Conservation (phyloP, 1,140 invertebrate species). For the Drosophila rhopaloa region DNA sequence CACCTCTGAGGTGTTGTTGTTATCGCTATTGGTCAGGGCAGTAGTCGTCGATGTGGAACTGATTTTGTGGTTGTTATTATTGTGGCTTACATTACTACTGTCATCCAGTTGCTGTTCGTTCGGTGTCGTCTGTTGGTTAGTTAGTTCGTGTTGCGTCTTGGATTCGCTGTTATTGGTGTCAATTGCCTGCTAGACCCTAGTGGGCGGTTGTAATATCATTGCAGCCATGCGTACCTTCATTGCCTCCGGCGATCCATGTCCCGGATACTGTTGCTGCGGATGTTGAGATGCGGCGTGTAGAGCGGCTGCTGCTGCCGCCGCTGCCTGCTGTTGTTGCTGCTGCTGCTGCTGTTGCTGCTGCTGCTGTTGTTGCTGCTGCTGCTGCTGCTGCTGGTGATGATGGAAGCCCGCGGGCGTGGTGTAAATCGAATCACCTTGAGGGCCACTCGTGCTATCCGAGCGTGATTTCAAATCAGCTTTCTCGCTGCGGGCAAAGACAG, state of each 20-base stretch:
- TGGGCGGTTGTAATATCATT: conserved; percentile 91
- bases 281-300: conserved; percentile 68
- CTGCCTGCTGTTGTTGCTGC: conserved; percentile 58
- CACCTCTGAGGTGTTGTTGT: conserved; percentile 46
- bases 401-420: conserved; percentile 84
- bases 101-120: conserved; percentile 50
- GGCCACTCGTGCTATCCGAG: conserved; percentile 84
- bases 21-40: conserved; percentile 69
- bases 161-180: conserved; percentile 61
- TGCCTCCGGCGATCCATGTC: conserved; percentile 87
- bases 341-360: conserved; percentile 73
- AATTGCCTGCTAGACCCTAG: conserved; percentile 89
- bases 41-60: conserved; percentile 51
- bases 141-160: conserved; percentile 60
- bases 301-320: conserved; percentile 63
- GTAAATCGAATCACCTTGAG: conserved; percentile 84
- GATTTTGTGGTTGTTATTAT: conserved; percentile 55
- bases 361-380: conserved; percentile 73
- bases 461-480: conserved; percentile 85
- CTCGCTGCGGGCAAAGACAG: conserved; percentile 73
- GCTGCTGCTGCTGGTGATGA: conserved; percentile 81
- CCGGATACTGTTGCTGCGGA: conserved; percentile 75
- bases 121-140: conserved; percentile 19
- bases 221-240: conserved; percentile 92
- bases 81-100: conserved; percentile 43